Percentiles rank a stretch among this genome's conserved stretches.
Conservation (phyloP, 2,888 invertebrate species). For the Thecophora atra region DNA sequence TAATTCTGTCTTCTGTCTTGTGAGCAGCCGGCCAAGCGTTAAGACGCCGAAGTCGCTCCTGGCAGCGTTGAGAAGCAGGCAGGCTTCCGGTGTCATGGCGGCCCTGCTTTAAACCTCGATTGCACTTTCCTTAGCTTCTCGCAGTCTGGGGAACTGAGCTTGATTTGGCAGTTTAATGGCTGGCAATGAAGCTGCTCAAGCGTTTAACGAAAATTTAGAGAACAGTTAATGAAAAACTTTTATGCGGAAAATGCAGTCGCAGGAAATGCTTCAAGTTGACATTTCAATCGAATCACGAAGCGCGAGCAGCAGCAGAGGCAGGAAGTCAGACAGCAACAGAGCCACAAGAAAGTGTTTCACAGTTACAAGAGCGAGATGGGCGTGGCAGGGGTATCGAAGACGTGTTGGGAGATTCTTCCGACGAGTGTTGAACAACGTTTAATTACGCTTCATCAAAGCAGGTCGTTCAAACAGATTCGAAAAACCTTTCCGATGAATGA, state of each 20-base stretch:
- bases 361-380: too few species aligned
- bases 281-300: conserved; percentile 21
- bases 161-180: conserved; percentile 24
- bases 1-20: conserved; percentile 66
- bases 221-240: conserved; percentile 29
- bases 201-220: conserved; percentile 27
- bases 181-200: conserved; percentile 27
- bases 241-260: conserved; percentile 21
- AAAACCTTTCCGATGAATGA: background rate
- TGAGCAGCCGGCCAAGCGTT: conserved; percentile 62
- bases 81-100: conserved; percentile 26
- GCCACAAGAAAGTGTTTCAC: conserved; percentile 1
- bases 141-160: conserved; percentile 9
- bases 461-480: background rate
- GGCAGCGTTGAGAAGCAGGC: background rate
- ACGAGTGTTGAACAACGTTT: conserved; percentile 9
- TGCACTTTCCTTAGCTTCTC: background rate
- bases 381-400: background rate
- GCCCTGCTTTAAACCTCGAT: background rate
- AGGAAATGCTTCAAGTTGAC: conserved; percentile 23
- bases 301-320: background rate
- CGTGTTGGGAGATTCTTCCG: background rate
- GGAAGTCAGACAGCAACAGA: conserved; percentile 1
- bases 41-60: conserved; percentile 46
- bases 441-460: background rate